Conservation (phyloP, 2,888 invertebrate species). For the Cephus runcator region DNA sequence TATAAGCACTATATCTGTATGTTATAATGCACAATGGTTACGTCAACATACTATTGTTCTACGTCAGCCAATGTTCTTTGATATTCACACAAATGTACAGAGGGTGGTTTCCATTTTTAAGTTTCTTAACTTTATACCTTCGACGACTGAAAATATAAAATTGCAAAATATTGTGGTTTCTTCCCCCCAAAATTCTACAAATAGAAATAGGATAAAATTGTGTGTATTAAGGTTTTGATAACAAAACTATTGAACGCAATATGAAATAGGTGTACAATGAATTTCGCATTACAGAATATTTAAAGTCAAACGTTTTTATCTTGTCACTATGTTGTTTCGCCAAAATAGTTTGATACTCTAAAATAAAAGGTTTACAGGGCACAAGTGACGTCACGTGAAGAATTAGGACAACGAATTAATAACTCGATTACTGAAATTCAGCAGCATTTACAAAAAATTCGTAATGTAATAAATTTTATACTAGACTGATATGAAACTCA, state of each 20-base stretch:
- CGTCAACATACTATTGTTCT: constrained; percentile 21
- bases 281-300: neutral
- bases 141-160: too few species aligned
- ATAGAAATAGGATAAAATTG: too few species aligned
- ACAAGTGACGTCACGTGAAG: too few species aligned
- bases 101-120: neutral
- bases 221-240: too few species aligned
- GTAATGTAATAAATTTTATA: too few species aligned
- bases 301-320: neutral
- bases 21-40: constrained; percentile 13
- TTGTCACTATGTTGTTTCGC: neutral
- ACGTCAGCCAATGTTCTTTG: neutral
- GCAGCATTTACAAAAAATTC: neutral
- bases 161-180: too few species aligned
- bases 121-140: neutral
- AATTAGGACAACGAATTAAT: too few species aligned
- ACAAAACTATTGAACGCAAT: neutral
- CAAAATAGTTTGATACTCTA: too few species aligned
- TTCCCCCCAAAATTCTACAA: too few species aligned
- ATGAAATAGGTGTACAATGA: neutral
- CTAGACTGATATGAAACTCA: too few species aligned
- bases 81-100: neutral
- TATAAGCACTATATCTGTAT: neutral
- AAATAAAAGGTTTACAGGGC: too few species aligned
- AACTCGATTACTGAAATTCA: neutral